Conservation (phyloP, 2,113 vertebrate species). For the Oriolus oriolus region DNA sequence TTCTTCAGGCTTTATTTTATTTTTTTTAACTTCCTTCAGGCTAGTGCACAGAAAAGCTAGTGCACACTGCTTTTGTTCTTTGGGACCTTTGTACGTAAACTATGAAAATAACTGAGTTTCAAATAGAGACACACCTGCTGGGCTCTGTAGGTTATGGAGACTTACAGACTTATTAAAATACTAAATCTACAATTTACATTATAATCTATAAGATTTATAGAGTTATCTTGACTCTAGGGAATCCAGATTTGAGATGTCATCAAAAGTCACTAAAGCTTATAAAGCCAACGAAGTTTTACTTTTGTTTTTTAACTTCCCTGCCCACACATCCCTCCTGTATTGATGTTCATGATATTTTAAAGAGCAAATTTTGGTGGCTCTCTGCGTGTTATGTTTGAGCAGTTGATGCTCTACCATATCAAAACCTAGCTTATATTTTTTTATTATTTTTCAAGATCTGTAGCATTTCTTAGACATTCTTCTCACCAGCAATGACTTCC, state of each 20-base stretch:
- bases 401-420: background rate
- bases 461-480: background rate
- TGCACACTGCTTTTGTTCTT: background rate
- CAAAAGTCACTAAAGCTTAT: background rate
- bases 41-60: background rate
- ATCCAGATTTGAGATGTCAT: background rate
- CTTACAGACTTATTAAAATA: background rate
- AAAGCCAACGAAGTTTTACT: background rate
- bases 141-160: background rate
- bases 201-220: background rate
- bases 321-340: rapidly evolving
- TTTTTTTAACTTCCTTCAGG: background rate
- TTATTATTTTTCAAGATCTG: background rate
- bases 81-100: background rate
- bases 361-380: background rate
- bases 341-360: background rate
- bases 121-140: background rate
- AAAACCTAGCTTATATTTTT: background rate
- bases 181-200: background rate
- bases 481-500: background rate
- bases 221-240: background rate
- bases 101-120: background rate
- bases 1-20: background rate
- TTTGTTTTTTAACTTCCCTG: background rate
- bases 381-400: background rate